Base-by-base conservation (phyloP, 2,797 vertebrate species). In the Smutsia temminckii region DNA sequence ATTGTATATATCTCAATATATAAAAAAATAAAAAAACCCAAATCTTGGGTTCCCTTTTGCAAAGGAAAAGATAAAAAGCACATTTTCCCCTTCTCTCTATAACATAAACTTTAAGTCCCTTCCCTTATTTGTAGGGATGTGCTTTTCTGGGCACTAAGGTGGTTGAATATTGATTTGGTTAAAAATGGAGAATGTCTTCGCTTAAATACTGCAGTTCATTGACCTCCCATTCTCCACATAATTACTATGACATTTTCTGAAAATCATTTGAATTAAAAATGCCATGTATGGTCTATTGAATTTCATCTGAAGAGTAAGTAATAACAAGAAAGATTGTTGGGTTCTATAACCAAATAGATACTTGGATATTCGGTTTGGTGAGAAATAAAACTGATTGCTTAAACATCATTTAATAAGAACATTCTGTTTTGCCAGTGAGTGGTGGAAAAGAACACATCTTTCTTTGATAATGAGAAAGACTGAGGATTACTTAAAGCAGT, bases 151-250 rank as follows among this genome's bases (percentile, higher is more conserved):
- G n/a, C 40, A 17, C 40, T 18, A 40, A 83, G 57, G 81, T 57
- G 68, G 95, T 53, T 92, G 75, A 46, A 74, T 96, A 92, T 95
- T 49, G 91, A 93, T 95, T 77, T 18, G 18, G 40, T 88, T 88
- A 89, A 64, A 93, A 96, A 87, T 74, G 57, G 81, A 93, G 79
- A 53, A 14, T 0, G 3, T 16, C 18, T 92, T 37, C n/a, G 51
- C 57, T 94, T n/a, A 78, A 78, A 85, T 13, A 21, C 18, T 7
- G 40, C 2, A 4, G 40, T 61, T 92, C 66, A 51, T 72, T 8
- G 8, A 86, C 10, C 2, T 93, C 49, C 3, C 63, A 2, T 63
- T 75, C 14, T 18, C 34, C 3, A 3, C 0, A 0, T 68, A 59
- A 18, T 14, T 71, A 89, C 18, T 42, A 29, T 59, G 46, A 42